These are phyloP conservation scores for Aquatica leii DNA, from an alignment of 2,888 invertebrate genomes.

Conservation along the genomic window DNA sequence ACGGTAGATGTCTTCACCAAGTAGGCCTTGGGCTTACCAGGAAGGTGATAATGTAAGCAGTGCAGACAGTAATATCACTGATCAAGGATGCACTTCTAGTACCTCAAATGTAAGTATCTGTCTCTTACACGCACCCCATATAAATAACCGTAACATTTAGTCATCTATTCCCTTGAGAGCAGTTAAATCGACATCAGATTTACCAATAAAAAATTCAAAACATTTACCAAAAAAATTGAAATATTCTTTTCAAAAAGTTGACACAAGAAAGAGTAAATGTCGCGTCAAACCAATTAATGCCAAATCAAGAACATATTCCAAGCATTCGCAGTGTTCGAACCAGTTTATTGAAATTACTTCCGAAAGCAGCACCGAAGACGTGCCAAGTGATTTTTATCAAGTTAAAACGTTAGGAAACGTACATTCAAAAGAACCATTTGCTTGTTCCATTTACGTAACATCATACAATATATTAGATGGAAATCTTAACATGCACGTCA, in stretches of 20 bases:
- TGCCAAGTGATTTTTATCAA: conserved; percentile 10
- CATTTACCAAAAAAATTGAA: neutral
- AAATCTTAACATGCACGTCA: conserved; percentile 24
- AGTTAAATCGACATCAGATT: neutral
- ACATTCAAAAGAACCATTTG: conserved; percentile 15
- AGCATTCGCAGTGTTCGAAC: too few relatives aligned
- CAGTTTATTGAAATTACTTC: conserved; percentile 2
- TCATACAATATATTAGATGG: conserved; percentile 34
- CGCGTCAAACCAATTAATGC: neutral
- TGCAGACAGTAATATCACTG: neutral
- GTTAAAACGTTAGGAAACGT: conserved; percentile 20
- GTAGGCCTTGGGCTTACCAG: neutral
- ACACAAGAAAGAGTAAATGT: too few relatives aligned
- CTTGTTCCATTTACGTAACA: conserved; percentile 40
- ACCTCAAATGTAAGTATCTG: conserved; percentile 3
- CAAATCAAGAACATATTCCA: neutral
- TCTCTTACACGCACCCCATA: too few relatives aligned
- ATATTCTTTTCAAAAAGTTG: neutral
- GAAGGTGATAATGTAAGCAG: neutral
- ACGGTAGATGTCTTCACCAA: neutral
- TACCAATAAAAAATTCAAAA: conserved; percentile 7
- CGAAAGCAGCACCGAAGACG: conserved; percentile 5
- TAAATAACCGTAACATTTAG: neutral
- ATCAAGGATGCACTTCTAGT: neutral
- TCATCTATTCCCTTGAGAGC: neutral